Base-by-base conservation (phyloP, 2,888 invertebrate genomes). In the Proisotoma minuta region DNA sequence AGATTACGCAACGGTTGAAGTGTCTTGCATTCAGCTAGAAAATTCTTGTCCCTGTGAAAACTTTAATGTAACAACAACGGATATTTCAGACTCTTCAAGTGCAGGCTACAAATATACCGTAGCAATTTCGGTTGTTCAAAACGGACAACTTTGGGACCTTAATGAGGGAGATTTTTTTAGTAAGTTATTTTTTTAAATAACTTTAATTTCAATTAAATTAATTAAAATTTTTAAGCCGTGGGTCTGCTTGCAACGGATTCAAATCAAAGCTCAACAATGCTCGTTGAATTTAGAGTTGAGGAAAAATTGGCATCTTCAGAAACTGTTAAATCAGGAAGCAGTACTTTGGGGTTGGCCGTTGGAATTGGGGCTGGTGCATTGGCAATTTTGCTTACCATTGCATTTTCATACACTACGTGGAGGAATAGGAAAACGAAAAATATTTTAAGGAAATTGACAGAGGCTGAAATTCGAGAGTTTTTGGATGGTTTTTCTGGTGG, bases 401-500 rank as follows among this genome's bases (percentile, higher is more conserved):
- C 18, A 2, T 18, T 67, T 1, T 50, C 51, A 1, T 65, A 56
- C 47, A 58, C 50, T 8, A 49, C 26, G 20, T 48, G 52, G 23
- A 61, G 58, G 22, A 57, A 57, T 43, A 43, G 58, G 8, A 58
- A 59, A 62, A 53, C 61, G 1, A 63, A 63, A 28, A 48, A 60
- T 56, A 50, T 57, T 15, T 28, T 67, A 3, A 57, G 66, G 4
- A 54, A 65, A 18, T 28, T 70, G 57, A 66, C 67, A 1, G 70
- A 70, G 49, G 60, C 59, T 1, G 67, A 67, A 60, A 64, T 70
- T 51, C 57, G 64, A 4, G 67, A 70, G 48, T 70, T 70, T 48
- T 51, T 63, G 22, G 62, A 70, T 3, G 70, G 70, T 8, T 47
- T 65, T 29, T 48, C 51, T 3, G 39, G 24, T 20, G 22, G 23